Base-by-base conservation (phyloP, 1,140 invertebrate genomes). In the Atta texana region DNA sequence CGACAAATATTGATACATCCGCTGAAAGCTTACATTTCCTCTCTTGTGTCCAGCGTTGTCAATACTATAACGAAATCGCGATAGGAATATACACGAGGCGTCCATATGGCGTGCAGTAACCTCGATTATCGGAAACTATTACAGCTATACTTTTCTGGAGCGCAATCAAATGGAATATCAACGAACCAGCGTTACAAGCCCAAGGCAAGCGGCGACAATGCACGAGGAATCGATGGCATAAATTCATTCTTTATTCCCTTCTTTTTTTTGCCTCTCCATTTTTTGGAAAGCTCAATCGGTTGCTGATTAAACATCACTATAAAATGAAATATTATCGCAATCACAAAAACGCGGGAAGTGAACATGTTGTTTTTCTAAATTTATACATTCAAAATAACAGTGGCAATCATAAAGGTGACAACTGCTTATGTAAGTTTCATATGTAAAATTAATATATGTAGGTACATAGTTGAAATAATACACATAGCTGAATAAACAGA, bases 91-190 rank as follows among this genome's bases (percentile, higher is more conserved):
- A 28, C 31, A 24, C 63, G 10, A 16, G 7, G 69, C 61, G 39
- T 51, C 39, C 86, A 75, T 61, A 80, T 75, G 61, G 74, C 74
- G 90, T 92, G 78, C 92, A 91, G 86, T 88, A 92, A 92, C 91
- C 93, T 88, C 92, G 89, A 91, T 92, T 93, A 91, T 89, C 87
- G 68, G 84, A 63, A 87, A 68, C 64, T 55, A 76, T 86, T 84
- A 69, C 90, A 92, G 84, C 28, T 59, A 31, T 57, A 34, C 63
- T 88, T 85, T 76, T 44, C 84, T 94, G 93, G 92, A 92, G 88
- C 69, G 21, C 31, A 81, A 92, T 92, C 93, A 93, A 89, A 74
- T 82, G 63, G 89, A 90, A 88, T 92, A 90, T 75, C 85, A 89
- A 91, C 71, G 89, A 44, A 92, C 90, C 89, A 3, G 87, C 24